Evolutionary conservation across 2,797 vertebrate species (phyloP), one percentile per base, ranked within the genome.

Genomic region (Karalla daura): DNA sequence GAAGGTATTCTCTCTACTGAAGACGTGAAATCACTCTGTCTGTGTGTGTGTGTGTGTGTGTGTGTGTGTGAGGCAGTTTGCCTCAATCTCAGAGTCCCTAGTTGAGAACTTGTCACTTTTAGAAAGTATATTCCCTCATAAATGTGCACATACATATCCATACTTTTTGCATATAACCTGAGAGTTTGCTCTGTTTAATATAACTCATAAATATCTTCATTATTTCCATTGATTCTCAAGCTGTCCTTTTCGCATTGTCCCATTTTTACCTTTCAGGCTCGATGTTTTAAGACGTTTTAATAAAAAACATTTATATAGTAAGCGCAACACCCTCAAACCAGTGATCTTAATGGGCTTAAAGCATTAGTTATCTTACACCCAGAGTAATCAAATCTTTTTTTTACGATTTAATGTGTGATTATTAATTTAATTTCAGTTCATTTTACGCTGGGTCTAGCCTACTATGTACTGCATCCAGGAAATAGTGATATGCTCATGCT

Each of bases 1-100:
- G 53, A 55, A 87, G 14, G n/a, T 9, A 11, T 40, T 69, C 45
- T 63, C 27, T 79, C 41, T 39, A 13, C 35, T 13, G 53, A 69
- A 41, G 27, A 63, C 11, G 1, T 1, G 7, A n/a, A n/a, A n/a
- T n/a, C n/a, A n/a, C n/a, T n/a, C n/a, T n/a, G n/a, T n/a, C n/a
- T 43, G 36, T 27, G 28, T 25, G 35, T 24, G 21, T 45, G 24
- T 24, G 10, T 32, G 27, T 17, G 44, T 1, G 15, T 54, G 53
- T 47, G 30, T 12, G 27, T 41, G 59, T 25, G 15, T 49, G 17
- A 33, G 18, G 40, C 12, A 15, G 28, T 21, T 9, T 35, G 66
- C 36, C 7, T 11, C 17, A 25, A 24, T 30, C 41, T 49, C 27
- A 46, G 36, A 41, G 33, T 41, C 23, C 13, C 37, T 15, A 21